Evolutionary conservation across 2,113 vertebrate species (phyloP).

Genomic region (Paramormyrops kingsleyae): DNA sequence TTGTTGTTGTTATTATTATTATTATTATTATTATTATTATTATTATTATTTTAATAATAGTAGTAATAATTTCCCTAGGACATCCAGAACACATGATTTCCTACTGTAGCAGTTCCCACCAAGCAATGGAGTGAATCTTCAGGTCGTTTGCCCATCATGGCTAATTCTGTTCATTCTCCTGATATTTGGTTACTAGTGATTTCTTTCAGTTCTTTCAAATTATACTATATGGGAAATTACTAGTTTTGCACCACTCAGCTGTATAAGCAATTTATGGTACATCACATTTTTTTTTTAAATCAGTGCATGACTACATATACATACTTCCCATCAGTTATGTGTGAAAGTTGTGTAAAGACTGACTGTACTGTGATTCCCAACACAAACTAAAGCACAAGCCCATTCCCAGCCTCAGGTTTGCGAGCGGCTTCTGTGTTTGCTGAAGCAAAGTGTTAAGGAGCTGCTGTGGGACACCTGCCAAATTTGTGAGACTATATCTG

Average conservation of each 20-base stretch:
- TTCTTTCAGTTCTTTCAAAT: not conserved
- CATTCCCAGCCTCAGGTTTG: not conserved
- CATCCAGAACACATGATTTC: not conserved
- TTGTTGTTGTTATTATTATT: not conserved
- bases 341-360: not conserved
- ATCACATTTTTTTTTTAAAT: not conserved
- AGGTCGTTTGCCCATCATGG: not conserved
- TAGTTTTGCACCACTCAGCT: not conserved
- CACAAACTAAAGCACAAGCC: not conserved
- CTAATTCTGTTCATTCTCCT: not conserved
- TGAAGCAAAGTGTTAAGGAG: not conserved
- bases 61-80: not conserved
- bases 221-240: not conserved
- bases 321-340: not conserved
- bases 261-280: not conserved
- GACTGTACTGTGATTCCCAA: not conserved
- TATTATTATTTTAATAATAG: not conserved
- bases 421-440: not conserved
- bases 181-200: not conserved
- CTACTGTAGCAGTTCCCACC: not conserved
- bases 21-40: not conserved
- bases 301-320: not conserved
- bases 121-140: not conserved
- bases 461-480: not conserved
- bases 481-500: not conserved